Evolutionary conservation across 2,797 vertebrate genomes (phyloP), one percentile per base, ranked within the genome.

Genomic region (Florisuga fusca): DNA sequence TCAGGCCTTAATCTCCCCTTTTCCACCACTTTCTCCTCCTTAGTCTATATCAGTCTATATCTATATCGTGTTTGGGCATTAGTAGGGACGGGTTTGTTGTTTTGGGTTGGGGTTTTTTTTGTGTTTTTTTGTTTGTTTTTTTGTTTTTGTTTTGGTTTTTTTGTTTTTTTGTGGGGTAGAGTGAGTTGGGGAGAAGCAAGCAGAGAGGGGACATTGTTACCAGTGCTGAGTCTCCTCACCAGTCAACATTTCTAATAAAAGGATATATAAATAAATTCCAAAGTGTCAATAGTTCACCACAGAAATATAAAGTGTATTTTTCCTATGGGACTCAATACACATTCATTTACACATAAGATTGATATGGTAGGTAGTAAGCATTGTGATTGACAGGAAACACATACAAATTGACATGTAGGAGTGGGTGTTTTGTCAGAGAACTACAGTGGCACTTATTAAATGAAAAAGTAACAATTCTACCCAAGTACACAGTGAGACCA

Each of bases 101-200:
- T 46, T 46, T 46, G 20, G 46, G 46, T 41, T 41, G 38, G n/a
- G n/a, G n/a, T n/a, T n/a, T n/a, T 38, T 38, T 38, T 10, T 38
- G 10, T 46, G 21, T 46, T 0, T 29, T 58, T 76, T 67, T 11
- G 4, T 0, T n/a, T n/a, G 38, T 38, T 38, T 38, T 10, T 38
- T 38, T 46, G 21, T 46, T 0, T 29, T 58, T 76, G 38, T 38
- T 38, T 38, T 10, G n/a, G 38, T 38, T 38, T 38, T 10, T 38
- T 38, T 46, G 21, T 46, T 0, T 29, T 58, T 76, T 67, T 11
- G 4, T 0, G 6, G 0, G 41, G 7, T 10, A n/a, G 10, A 50
- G 5, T 2, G 2, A 33, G 34, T 11, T 29, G 3, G 71, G 15
- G 7, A 34, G 11, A 75, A 57, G 13, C 64, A 76, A 84, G 4